phyloP scores from a whole-genome alignment of 1,140 invertebrate species.

The Coelopa frigida region DNA sequence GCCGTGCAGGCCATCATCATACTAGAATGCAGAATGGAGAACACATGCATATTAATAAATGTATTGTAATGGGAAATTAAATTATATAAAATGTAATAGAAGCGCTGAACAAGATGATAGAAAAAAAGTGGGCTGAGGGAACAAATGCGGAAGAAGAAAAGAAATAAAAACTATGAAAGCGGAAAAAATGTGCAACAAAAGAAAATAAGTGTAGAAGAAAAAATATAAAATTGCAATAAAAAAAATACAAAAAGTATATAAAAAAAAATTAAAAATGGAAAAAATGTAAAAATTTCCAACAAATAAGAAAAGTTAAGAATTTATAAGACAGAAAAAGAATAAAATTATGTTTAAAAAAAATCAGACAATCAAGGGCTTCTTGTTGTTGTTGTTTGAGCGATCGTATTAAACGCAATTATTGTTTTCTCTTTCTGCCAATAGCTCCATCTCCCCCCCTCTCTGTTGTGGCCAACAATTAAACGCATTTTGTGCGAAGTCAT shows the following conservation, averaged over 20 bases:
- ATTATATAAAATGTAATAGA: background rate
- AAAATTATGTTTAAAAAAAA: background rate
- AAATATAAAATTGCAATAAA: background rate
- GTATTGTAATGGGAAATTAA: background rate
- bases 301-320: background rate
- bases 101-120: background rate
- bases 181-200: background rate
- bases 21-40: constrained; percentile 53
- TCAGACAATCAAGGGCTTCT: no score
- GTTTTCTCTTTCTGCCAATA: background rate
- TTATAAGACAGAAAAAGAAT: constrained; percentile 2
- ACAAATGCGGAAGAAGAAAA: background rate
- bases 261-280: constrained; percentile 4
- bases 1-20: constrained; percentile 85
- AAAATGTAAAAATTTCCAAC: background rate
- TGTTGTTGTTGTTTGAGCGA: no score
- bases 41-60: no score
- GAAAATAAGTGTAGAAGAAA: background rate
- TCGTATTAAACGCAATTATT: background rate
- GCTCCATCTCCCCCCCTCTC: no score
- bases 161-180: background rate
- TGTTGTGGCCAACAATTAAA: no score
- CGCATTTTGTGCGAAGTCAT: no score
- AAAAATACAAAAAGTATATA: background rate
- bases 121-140: background rate